Evolutionary conservation across 2,113 vertebrate genomes (phyloP).

Genomic region (Pteropus alecto): DNA sequence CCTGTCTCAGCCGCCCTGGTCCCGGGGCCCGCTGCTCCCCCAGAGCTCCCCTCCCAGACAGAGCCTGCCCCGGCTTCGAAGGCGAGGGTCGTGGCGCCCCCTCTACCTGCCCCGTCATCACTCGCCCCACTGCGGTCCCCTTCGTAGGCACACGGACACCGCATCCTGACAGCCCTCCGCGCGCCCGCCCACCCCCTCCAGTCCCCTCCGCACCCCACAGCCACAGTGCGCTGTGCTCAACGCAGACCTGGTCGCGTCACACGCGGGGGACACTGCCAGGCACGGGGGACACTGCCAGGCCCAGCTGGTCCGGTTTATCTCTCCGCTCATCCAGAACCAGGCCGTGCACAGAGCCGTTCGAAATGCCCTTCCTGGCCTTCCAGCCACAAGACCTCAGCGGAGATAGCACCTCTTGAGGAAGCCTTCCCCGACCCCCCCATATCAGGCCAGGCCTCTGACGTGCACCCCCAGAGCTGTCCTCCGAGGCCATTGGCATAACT

Average conservation of each 20-base stretch:
- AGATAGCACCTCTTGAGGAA: neutral
- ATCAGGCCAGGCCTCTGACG: neutral
- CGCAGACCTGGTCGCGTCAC: rapidly evolving
- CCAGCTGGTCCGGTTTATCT: neutral
- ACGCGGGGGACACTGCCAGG: neutral
- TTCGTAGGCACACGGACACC: neutral
- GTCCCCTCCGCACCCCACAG: neutral
- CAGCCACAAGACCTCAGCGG: neutral
- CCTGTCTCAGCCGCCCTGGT: neutral
- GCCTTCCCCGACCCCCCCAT: neutral
- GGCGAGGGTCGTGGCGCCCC: neutral
- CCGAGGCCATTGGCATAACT: neutral
- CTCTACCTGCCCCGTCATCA: neutral
- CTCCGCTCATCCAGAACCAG: neutral
- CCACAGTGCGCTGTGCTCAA: neutral
- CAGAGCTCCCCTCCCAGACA: neutral
- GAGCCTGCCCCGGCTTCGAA: neutral
- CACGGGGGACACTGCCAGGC: no score
- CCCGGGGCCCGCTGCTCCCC: neutral
- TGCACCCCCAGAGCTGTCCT: neutral
- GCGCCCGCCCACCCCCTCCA: rapidly evolving
- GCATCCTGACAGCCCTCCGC: neutral
- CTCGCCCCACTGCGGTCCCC: neutral
- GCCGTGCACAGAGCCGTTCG: neutral
- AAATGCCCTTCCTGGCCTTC: neutral